Conservation (phyloP, 2,888 invertebrate species). For the Hybos culiciformis region DNA sequence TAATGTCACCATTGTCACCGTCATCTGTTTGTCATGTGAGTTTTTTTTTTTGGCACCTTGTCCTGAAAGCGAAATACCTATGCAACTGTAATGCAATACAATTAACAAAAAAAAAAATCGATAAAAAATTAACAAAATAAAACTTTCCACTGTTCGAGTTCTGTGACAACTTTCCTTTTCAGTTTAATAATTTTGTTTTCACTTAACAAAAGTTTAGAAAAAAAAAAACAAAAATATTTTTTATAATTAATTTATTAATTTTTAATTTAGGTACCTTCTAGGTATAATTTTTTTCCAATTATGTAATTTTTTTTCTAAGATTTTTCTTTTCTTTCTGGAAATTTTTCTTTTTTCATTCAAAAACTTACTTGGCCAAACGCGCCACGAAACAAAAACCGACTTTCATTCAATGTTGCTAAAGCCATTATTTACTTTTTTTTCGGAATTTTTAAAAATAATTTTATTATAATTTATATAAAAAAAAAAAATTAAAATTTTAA, state of each 20-base stretch:
- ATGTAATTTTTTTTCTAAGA: too few relatives aligned
- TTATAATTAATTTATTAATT: background rate
- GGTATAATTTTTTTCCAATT: background rate
- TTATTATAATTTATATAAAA: background rate
- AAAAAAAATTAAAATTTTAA: too few relatives aligned
- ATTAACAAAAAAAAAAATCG: background rate
- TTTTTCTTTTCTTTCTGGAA: background rate
- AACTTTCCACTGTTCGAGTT: too few relatives aligned
- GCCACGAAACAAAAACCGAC: conserved; percentile 25
- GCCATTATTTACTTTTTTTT: conserved; percentile 16
- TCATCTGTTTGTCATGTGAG: background rate
- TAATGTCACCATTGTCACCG: too few relatives aligned
- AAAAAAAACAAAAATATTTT: background rate
- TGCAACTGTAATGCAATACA: background rate
- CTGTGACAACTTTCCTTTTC: too few relatives aligned
- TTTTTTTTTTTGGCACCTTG: background rate
- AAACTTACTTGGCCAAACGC: conserved; percentile 15
- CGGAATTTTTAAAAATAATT: background rate
- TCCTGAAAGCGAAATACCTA: background rate
- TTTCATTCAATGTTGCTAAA: conserved; percentile 26
- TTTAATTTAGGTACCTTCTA: background rate
- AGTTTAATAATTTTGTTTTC: too few relatives aligned
- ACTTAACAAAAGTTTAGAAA: too few relatives aligned
- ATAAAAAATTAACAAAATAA: too few relatives aligned
- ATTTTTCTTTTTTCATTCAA: background rate